Conservation (phyloP, 2,797 vertebrate genomes). For the Muscicapa comitata region DNA sequence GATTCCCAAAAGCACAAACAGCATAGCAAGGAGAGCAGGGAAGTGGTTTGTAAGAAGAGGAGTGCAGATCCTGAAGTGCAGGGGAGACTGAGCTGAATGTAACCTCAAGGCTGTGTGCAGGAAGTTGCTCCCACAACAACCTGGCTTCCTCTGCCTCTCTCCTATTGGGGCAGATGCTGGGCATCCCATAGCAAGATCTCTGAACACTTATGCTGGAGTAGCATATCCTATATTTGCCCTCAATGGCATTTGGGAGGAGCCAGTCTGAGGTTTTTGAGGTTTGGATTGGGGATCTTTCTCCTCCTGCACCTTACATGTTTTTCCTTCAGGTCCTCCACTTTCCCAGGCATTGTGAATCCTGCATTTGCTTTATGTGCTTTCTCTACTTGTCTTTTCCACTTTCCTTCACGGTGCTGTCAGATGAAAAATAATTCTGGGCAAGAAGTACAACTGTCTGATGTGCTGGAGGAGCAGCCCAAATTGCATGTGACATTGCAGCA, state of each 20-base stretch:
- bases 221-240: not conserved
- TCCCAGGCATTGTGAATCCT: not conserved
- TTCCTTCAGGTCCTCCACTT: not conserved
- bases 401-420: not conserved
- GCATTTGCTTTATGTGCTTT: not conserved
- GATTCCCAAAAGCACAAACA: not conserved
- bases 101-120: not conserved
- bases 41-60: not conserved
- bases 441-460: not conserved
- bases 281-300: not conserved
- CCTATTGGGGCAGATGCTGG: accelerated
- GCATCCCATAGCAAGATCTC: not conserved
- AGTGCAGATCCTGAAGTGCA: not conserved
- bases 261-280: not conserved
- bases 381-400: not conserved
- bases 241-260: not conserved
- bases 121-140: not conserved
- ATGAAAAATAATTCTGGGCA: not conserved
- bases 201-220: not conserved
- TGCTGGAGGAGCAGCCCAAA: not conserved
- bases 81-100: not conserved
- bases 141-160: not conserved
- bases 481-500: not conserved
- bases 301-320: not conserved
- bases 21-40: not conserved